Evolutionary conservation across 2,888 invertebrate species (phyloP).

Genomic region (Ichneumon xanthorius): DNA sequence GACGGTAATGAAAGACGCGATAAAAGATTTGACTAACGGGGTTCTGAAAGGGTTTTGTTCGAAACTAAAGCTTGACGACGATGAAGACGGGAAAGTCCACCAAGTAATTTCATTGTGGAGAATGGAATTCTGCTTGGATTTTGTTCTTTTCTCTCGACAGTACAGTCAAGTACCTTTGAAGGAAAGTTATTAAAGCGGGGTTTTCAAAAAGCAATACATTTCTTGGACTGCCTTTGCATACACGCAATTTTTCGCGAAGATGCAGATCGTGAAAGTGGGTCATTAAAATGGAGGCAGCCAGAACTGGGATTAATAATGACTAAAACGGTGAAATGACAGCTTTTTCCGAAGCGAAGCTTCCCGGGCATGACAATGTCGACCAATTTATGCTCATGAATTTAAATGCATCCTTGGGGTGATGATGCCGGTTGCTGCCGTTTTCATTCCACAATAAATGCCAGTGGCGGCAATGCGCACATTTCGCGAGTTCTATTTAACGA

Average conservation of each 20-base stretch:
- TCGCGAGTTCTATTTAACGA: slow-evolving; percentile 45
- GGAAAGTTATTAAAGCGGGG: too few species aligned
- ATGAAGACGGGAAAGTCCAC: too few species aligned
- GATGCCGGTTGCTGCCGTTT: slow-evolving; percentile 30
- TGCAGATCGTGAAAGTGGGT: slow-evolving; percentile 1
- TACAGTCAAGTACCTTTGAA: slow-evolving; percentile 10
- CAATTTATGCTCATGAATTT: slow-evolving; percentile 83
- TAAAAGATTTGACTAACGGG: neutral
- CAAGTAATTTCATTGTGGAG: too few species aligned
- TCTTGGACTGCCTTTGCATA: neutral
- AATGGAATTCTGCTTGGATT: too few species aligned
- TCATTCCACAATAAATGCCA: slow-evolving; percentile 79
- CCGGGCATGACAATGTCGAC: slow-evolving; percentile 69
- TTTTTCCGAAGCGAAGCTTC: slow-evolving; percentile 72
- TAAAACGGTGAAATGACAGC: slow-evolving; percentile 76
- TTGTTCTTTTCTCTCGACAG: neutral
- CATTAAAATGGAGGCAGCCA: slow-evolving; percentile 52
- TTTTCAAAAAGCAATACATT: too few species aligned
- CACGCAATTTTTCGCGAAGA: slow-evolving; percentile 13
- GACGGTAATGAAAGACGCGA: neutral
- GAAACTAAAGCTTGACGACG: neutral
- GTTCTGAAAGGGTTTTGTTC: neutral
- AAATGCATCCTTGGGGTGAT: slow-evolving; percentile 78
- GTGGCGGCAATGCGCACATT: slow-evolving; percentile 56
- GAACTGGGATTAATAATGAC: slow-evolving; percentile 79